Conservation (phyloP, 92 coral and sea anemone genomes). For the Porites divaricata region DNA sequence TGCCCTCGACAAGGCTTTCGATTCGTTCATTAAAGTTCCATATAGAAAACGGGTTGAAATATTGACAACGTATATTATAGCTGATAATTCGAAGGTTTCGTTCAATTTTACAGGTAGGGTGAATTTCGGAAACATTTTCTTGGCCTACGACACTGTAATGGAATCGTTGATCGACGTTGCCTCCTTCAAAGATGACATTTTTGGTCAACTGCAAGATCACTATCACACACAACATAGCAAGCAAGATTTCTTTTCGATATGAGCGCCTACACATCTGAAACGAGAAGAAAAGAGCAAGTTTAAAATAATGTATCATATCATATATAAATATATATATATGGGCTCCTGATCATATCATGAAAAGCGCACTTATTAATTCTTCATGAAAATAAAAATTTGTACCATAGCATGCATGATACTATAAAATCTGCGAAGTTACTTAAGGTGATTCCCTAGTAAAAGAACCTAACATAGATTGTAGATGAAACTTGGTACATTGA, state of each 20-base stretch:
- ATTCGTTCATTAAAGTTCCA: constrained; percentile 56
- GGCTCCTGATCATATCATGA: background rate
- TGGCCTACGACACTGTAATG: background rate
- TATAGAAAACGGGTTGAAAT: constrained; percentile 16
- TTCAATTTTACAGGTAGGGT: background rate
- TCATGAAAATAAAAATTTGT: too few relatives aligned
- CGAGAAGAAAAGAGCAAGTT: background rate
- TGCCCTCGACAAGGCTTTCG: constrained; percentile 66
- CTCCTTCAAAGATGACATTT: background rate
- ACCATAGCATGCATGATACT: too few relatives aligned
- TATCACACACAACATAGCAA: background rate
- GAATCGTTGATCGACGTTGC: background rate
- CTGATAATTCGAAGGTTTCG: constrained; percentile 58
- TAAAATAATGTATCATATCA: background rate
- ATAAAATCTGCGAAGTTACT: too few relatives aligned
- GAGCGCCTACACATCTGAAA: background rate
- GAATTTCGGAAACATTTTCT: background rate
- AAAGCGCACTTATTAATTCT: too few relatives aligned
- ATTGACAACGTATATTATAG: constrained; percentile 76
- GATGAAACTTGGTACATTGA: too few relatives aligned
- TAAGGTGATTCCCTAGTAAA: too few relatives aligned
- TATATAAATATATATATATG: too few relatives aligned
- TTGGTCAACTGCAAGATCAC: background rate
- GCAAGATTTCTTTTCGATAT: background rate
- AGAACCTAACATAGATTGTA: too few relatives aligned